phyloP scores from a whole-genome alignment of 2,113 vertebrate genomes.

The Peromyscus californicus region DNA sequence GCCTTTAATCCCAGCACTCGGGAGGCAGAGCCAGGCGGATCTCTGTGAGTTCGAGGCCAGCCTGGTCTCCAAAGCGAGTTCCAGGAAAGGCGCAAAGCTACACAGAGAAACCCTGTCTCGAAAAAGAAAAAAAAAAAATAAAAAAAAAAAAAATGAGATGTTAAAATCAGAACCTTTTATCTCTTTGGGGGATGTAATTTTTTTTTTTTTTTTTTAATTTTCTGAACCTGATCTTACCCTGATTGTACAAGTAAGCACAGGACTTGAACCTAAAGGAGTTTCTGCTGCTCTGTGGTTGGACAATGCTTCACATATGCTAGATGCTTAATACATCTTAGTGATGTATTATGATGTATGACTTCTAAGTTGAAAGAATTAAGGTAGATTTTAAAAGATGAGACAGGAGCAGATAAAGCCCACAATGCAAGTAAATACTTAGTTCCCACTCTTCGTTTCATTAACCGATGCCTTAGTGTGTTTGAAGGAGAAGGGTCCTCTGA shows the following conservation, averaged over 20 bases:
- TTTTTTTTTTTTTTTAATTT: background rate
- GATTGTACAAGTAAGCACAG: background rate
- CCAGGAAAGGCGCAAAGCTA: too few relatives aligned
- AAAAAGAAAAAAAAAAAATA: too few relatives aligned
- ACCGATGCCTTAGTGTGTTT: background rate
- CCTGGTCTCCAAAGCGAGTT: too few relatives aligned
- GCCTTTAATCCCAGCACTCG: too few relatives aligned
- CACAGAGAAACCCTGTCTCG: too few relatives aligned
- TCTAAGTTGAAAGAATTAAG: conserved; percentile 2
- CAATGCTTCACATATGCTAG: background rate
- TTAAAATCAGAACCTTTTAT: conserved; percentile 50
- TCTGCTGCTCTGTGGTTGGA: background rate
- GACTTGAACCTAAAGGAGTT: background rate
- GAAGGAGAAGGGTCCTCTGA: background rate
- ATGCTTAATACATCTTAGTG: background rate
- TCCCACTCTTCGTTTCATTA: conserved; percentile 36
- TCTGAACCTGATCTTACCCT: background rate
- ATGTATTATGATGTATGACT: background rate
- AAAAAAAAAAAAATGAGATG: conserved; percentile 52
- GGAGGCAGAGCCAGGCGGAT: too few relatives aligned
- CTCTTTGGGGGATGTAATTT: background rate
- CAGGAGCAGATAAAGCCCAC: background rate
- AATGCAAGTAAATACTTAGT: background rate
- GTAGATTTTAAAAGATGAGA: background rate
- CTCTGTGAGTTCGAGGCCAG: too few relatives aligned